Evolutionary conservation across 1,140 invertebrate genomes (phyloP).

Genomic region (Branchinecta lindahli): DNA sequence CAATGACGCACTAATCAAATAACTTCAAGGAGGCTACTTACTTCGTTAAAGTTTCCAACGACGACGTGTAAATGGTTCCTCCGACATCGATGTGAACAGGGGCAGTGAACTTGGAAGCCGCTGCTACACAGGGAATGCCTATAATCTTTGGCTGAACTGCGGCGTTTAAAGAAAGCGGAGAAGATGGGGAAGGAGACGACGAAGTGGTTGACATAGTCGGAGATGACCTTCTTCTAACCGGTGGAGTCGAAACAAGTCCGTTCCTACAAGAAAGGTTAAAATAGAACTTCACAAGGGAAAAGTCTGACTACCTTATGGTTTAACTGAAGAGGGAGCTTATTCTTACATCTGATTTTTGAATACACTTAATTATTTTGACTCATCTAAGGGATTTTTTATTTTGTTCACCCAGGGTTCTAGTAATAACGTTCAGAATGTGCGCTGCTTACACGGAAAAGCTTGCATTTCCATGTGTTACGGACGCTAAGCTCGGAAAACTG

Average conservation of each 20-base stretch:
- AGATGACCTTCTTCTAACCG: constrained; percentile 36
- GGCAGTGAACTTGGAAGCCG: constrained; percentile 75
- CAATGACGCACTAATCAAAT: neutral
- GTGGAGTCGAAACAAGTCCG: too few relatives aligned
- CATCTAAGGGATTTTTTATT: too few relatives aligned
- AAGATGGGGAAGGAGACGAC: constrained; percentile 23
- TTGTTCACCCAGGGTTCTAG: too few relatives aligned
- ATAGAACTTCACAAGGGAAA: constrained; percentile 48
- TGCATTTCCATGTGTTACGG: too few relatives aligned
- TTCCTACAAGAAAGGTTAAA: too few relatives aligned
- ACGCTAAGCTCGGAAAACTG: too few relatives aligned
- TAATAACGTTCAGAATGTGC: too few relatives aligned
- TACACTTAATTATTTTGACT: too few relatives aligned
- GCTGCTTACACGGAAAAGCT: too few relatives aligned
- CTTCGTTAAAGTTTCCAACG: constrained; percentile 86
- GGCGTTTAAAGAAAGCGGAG: neutral
- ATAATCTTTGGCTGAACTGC: constrained; percentile 41
- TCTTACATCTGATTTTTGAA: too few relatives aligned
- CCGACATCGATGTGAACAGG: constrained; percentile 95
- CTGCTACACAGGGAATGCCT: constrained; percentile 81
- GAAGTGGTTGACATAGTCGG: constrained; percentile 47
- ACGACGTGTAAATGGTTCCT: constrained; percentile 89
- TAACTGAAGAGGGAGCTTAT: too few relatives aligned
- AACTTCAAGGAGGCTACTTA: constrained; percentile 38
- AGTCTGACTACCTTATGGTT: constrained; percentile 46